Base-by-base conservation (phyloP, 2,888 invertebrate species). In the Congeria kusceri region DNA sequence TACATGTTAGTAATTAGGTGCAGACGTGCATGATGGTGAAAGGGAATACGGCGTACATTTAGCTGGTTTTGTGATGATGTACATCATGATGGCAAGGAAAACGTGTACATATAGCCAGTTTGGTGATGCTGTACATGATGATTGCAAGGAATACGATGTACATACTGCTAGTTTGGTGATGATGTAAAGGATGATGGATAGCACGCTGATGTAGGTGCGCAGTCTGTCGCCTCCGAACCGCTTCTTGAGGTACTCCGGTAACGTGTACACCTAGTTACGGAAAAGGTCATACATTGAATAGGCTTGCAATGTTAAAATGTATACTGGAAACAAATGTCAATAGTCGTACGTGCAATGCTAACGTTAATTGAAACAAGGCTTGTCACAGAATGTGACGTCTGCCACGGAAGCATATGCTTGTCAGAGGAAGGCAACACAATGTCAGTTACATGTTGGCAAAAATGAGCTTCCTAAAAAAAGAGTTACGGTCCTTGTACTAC, bases 221-320 rank as follows among this genome's bases (percentile, higher is more conserved):
- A 92, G 82, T 32, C 90, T 71, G 32, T 84, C 76, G 15, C 92
- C 90, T 1, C 92, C 91, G 84, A 91, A 92, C 53, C 92, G 67
- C 77, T 90, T 91, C 71, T 88, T 87, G 61, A 92, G 84, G 73
- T 89, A 92, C 69, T 92, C 92, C 0, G 92, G 92, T 27, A 92
- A 77, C 2, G 92, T 92, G 84, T 89, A 92, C 0, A 91, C 91
- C 91, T 91, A 73, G 69, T 59, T 9, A 39, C 11, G 20, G 13
- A 39, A 29, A 62, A 1, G 3, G 5, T 62, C n/a, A 62, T n/a
- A n/a, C n/a, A n/a, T n/a, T n/a, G n/a, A n/a, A n/a, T n/a, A n/a
- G n/a, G n/a, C n/a, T n/a, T n/a, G n/a, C n/a, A n/a, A n/a, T n/a
- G n/a, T n/a, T n/a, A n/a, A n/a, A n/a, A n/a, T n/a, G n/a, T n/a